Percentiles rank a stretch among this genome's conserved stretches.
Evolutionary conservation across 2,797 vertebrate species (phyloP).

Genomic region (Malacoraja senta): DNA sequence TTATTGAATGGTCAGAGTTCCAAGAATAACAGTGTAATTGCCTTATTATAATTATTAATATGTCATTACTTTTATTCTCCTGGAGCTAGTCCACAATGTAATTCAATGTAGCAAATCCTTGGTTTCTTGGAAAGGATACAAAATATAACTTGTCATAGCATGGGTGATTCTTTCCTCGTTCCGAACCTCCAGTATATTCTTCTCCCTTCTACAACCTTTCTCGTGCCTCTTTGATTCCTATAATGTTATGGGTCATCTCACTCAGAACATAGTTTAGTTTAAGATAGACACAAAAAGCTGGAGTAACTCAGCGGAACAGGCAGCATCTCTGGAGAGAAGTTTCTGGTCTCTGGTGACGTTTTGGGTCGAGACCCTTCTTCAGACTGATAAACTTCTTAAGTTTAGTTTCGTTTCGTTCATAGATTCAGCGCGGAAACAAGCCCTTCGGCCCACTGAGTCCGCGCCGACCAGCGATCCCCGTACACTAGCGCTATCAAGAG

Average conservation of each 20-base stretch:
- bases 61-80: constrained; percentile 1
- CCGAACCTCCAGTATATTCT: neutral
- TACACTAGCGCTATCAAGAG: no score
- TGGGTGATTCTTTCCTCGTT: neutral
- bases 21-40: constrained; percentile 35
- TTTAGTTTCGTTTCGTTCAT: no score
- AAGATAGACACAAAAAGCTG: no score
- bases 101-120: constrained; percentile 15
- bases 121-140: neutral
- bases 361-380: no score
- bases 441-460: no score
- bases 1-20: constrained; percentile 19
- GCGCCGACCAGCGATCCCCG: no score
- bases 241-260: neutral
- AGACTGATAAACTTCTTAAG: no score
- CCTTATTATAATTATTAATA: constrained; percentile 19
- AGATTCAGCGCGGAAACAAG: no score
- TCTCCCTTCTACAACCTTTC: neutral
- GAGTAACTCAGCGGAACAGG: no score
- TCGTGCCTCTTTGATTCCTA: neutral
- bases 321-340: no score
- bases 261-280: neutral
- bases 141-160: neutral
- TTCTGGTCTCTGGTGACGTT: no score
- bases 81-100: constrained; percentile 9